Evolutionary conservation across 2,888 invertebrate genomes (phyloP), one percentile per base, ranked within the genome.

Genomic region (Apamea sordens): DNA sequence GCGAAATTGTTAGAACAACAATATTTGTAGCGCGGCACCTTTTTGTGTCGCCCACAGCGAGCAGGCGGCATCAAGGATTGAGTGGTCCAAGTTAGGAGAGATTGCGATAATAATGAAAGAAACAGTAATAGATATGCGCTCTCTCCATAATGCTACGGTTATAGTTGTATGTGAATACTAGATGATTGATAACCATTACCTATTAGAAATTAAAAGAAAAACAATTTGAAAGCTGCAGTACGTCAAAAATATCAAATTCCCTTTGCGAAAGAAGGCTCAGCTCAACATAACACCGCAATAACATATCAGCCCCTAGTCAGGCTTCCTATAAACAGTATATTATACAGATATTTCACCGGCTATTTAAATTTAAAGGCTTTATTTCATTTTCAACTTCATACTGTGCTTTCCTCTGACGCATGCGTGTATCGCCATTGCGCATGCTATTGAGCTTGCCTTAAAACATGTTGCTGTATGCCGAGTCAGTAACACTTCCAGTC

Each of bases 1-100:
- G 89, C 90, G 90, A 93, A 87, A 92, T 92, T 90, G 86, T 89
- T 91, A 90, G 90, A 91, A 91, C 91, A 91, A 92, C 90, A 90
- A 90, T 89, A 91, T 93, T 93, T 93, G 92, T 92, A 91, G 89
- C 89, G 89, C 86, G 88, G 88, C 86, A 86, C 89, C 91, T 91
- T 92, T 91, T 90, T 89, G 83, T 86, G 77, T 91, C 93, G 92
- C 92, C 93, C 93, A 93, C 93, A 75, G 76, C 63, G 11, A 80
- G 79, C 80, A 73, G 82, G 86, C 85, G 87, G 87, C 76, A 80
- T 84, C 89, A 89, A 90, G 89, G 86, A 83, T 88, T 79, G 67
- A 41, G 50, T 86, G 89, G 89, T 47, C 8, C 78, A 89, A 90
- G 85, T 70, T 75, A 64, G 0, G 11, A 83, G 76, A 47, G 63